Percentiles rank a stretch among this genome's conserved stretches.
phyloP scores from a whole-genome alignment of 2,113 vertebrate species.

The Bostrychus sinensis region DNA sequence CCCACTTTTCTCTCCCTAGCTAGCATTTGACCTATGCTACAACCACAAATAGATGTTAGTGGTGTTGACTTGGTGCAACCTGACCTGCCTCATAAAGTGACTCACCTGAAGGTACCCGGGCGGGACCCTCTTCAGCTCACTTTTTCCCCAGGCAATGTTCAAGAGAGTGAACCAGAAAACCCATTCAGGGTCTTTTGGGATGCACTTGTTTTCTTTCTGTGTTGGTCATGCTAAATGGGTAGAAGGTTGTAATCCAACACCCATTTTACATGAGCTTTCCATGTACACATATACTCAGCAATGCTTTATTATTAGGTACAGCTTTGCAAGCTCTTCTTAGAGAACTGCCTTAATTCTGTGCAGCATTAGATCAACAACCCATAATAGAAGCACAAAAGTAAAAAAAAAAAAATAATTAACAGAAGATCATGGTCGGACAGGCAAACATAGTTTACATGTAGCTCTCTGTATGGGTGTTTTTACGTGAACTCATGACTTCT shows the following conservation, averaged over 20 bases:
- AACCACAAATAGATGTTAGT: constrained; percentile 52
- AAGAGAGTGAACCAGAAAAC: constrained; percentile 61
- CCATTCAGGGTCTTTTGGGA: constrained; percentile 52
- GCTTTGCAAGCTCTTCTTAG: no score
- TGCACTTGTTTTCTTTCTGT: constrained; percentile 66
- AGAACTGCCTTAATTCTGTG: no score
- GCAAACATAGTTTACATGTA: no score
- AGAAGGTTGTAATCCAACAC: constrained; percentile 60
- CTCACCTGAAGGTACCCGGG: constrained; percentile 77
- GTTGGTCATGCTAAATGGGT: constrained; percentile 65
- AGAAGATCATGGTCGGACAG: no score
- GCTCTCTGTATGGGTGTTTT: no score
- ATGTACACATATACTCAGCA: no score
- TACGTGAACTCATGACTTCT: no score
- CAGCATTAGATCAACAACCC: no score
- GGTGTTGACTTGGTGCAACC: constrained; percentile 70
- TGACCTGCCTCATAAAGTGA: constrained; percentile 76
- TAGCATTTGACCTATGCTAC: constrained; percentile 54
- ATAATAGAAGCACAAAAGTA: no score
- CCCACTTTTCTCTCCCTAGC: constrained; percentile 41
- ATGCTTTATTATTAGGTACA: no score
- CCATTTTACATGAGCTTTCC: no score
- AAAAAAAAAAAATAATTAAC: no score
- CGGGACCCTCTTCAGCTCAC: constrained; percentile 66
- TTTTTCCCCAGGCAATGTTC: constrained; percentile 66